These are phyloP conservation scores for Drosophila kanapiae DNA, from an alignment of 1,140 invertebrate species.

Conservation along the genomic window DNA sequence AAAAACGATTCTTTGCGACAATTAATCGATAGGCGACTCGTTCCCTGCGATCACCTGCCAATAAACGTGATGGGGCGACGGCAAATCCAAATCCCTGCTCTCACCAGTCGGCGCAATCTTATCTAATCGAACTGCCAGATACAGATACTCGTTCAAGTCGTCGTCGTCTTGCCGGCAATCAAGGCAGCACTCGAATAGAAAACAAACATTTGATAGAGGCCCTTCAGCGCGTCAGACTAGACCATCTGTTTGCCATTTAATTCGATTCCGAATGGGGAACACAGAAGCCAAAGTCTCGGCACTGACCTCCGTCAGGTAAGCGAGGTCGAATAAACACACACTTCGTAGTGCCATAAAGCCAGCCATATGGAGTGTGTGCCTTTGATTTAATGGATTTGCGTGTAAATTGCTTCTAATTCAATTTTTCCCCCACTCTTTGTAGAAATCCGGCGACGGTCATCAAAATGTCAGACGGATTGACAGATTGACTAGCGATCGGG, in stretches of 20 bases:
- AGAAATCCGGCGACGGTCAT: slow-evolving; percentile 57
- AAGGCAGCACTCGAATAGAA: slow-evolving; percentile 13
- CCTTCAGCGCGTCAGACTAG: slow-evolving; percentile 25
- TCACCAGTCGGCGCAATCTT: slow-evolving; percentile 25
- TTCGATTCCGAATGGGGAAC: slow-evolving; percentile 25
- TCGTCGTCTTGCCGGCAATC: slow-evolving; percentile 1
- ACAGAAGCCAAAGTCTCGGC: slow-evolving; percentile 42
- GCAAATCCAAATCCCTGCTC: slow-evolving; percentile 21
- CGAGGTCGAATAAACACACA: slow-evolving; percentile 50
- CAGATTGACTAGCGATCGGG: slow-evolving; percentile 64
- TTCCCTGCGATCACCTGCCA: slow-evolving; percentile 33
- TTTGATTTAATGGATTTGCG: slow-evolving; percentile 60
- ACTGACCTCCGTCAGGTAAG: slow-evolving; percentile 64
- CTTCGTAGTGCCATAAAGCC: slow-evolving; percentile 4
- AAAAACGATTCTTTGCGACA: not conserved
- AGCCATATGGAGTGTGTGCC: slow-evolving; percentile 42
- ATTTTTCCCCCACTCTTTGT: slow-evolving; percentile 28
- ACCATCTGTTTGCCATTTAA: slow-evolving; percentile 52
- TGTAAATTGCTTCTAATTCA: slow-evolving; percentile 68
- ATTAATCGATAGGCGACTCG: slow-evolving; percentile 12
- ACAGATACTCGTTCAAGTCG: slow-evolving; percentile 25
- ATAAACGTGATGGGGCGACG: slow-evolving; percentile 37
- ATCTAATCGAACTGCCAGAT: slow-evolving; percentile 47
- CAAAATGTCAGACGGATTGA: slow-evolving; percentile 69
- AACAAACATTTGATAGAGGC: slow-evolving; percentile 27